A percentile compares a stretch with the other conserved stretches of the same genome.
Conservation (phyloP, 2,113 vertebrate species). For the Tiliqua scincoides region DNA sequence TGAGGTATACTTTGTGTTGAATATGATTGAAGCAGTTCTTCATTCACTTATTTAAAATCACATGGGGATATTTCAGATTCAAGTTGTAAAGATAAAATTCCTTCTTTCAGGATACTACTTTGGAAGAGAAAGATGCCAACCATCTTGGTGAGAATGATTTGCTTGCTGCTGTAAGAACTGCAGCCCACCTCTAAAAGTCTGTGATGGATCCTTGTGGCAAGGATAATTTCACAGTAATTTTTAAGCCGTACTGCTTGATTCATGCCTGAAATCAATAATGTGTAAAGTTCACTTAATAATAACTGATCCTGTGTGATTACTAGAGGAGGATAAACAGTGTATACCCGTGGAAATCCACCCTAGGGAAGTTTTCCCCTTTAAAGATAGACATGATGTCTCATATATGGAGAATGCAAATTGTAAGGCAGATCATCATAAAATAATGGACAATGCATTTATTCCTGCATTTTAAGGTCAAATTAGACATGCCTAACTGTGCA, state of each 20-base stretch:
- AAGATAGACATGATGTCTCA: background rate
- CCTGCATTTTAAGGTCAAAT: background rate
- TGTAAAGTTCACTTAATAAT: slow-evolving; percentile 29
- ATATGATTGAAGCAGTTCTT: background rate
- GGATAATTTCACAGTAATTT: background rate
- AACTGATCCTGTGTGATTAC: slow-evolving; percentile 23
- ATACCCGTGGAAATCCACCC: background rate
- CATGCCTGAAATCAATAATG: slow-evolving; percentile 25
- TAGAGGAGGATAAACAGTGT: background rate
- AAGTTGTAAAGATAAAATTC: background rate
- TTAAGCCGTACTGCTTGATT: slow-evolving; percentile 15
- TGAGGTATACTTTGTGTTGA: background rate
- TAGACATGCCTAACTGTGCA: too few relatives aligned
- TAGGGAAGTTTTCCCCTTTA: background rate
- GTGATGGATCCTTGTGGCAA: background rate
- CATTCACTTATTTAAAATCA: background rate
- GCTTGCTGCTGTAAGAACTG: background rate
- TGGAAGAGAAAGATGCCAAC: background rate
- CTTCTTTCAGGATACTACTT: background rate
- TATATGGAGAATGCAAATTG: background rate
- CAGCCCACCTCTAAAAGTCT: background rate
- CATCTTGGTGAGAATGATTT: background rate
- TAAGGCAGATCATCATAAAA: background rate
- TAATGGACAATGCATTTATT: background rate
- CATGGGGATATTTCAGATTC: background rate